Evolutionary conservation across 2,888 invertebrate genomes (phyloP).

Genomic region (Apamea anceps): DNA sequence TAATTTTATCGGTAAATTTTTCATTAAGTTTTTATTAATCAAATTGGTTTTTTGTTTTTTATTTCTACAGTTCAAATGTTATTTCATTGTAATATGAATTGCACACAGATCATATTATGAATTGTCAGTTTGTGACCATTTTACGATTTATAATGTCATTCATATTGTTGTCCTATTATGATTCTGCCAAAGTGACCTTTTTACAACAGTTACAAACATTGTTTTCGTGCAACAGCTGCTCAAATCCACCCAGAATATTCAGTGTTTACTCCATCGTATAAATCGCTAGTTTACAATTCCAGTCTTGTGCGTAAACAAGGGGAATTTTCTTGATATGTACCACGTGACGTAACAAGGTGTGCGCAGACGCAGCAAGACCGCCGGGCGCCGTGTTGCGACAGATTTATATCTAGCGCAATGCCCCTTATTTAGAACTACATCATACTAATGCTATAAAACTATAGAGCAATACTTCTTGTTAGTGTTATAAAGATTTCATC

Average conservation of each 20-base stretch:
- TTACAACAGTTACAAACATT: background rate
- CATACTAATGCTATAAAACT: conserved; percentile 32
- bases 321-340: conserved; percentile 62
- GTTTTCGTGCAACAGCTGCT: conserved; percentile 18
- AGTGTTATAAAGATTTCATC: background rate
- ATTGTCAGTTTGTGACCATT: too few relatives aligned
- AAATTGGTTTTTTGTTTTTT: too few relatives aligned
- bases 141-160: too few relatives aligned
- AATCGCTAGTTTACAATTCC: conserved; percentile 57
- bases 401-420: conserved; percentile 74
- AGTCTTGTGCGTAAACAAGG: conserved; percentile 50
- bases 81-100: too few relatives aligned
- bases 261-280: conserved; percentile 49
- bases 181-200: too few relatives aligned
- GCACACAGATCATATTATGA: too few relatives aligned
- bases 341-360: conserved; percentile 63
- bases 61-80: too few relatives aligned
- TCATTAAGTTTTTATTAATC: too few relatives aligned
- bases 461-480: background rate
- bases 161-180: too few relatives aligned
- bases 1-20: too few relatives aligned
- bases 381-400: conserved; percentile 73
- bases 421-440: conserved; percentile 53
- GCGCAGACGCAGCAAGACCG: conserved; percentile 76
- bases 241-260: conserved; percentile 42